A percentile compares a stretch with the other conserved stretches of the same genome.
Conservation (phyloP, 2,113 vertebrate species). For the Oriolus oriolus region DNA sequence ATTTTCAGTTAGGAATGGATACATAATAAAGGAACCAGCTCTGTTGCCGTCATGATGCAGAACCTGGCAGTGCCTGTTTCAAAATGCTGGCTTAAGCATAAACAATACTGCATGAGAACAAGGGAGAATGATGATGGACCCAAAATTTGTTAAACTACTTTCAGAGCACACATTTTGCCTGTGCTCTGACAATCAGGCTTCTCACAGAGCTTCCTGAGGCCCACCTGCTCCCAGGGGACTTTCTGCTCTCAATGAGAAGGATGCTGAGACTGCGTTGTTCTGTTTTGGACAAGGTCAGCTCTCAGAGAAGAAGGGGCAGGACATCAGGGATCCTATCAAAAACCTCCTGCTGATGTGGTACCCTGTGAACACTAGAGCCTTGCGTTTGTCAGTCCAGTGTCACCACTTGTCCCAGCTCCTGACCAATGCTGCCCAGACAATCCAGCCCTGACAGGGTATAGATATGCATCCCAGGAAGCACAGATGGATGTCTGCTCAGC, state of each 20-base stretch:
- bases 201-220: neutral
- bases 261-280: neutral
- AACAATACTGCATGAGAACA: slow-evolving; percentile 42
- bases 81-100: slow-evolving; percentile 56
- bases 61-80: slow-evolving; percentile 52
- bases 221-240: neutral
- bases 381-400: neutral
- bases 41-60: slow-evolving; percentile 23
- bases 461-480: neutral
- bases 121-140: slow-evolving; percentile 20
- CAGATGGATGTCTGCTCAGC: neutral
- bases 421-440: neutral
- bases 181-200: neutral
- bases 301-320: neutral
- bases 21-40: slow-evolving; percentile 44
- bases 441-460: neutral
- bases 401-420: neutral
- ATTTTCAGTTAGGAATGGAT: slow-evolving; percentile 59
- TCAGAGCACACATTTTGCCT: neutral
- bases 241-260: neutral
- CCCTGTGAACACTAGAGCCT: neutral
- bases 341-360: neutral
- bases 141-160: neutral
- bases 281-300: neutral
- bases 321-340: neutral